Evolutionary conservation across 1,140 invertebrate species (phyloP).

Genomic region (Megathymus violae): DNA sequence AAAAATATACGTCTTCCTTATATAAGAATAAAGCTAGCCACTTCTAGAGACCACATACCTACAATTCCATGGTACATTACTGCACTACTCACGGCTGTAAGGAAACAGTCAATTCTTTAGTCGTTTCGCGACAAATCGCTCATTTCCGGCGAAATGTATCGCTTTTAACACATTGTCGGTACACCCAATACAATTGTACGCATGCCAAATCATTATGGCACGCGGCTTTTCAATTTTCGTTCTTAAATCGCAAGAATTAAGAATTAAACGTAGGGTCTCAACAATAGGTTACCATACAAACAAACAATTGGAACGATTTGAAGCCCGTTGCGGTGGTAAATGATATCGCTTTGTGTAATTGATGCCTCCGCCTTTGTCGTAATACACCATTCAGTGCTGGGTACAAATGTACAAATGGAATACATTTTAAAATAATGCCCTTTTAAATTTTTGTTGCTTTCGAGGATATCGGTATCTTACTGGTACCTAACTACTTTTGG

Average conservation of each 20-base stretch:
- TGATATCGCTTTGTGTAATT: conserved; percentile 30
- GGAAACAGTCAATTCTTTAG: conserved; percentile 25
- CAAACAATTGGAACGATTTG: conserved; percentile 24
- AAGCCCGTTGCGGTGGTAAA: conserved; percentile 25
- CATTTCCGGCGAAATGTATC: conserved; percentile 34
- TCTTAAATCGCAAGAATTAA: neutral
- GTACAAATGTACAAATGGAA: too few relatives aligned
- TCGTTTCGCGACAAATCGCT: conserved; percentile 29
- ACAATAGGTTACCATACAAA: conserved; percentile 1
- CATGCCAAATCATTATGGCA: neutral
- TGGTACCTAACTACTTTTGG: too few relatives aligned
- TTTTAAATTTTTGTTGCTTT: neutral
- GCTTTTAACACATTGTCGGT: conserved; percentile 31
- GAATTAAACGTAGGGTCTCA: neutral
- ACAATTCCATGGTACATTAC: neutral
- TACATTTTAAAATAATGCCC: conserved; percentile 2
- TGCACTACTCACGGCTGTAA: conserved; percentile 5
- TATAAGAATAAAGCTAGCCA: neutral
- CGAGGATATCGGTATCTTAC: too few relatives aligned
- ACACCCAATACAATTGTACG: conserved; percentile 26
- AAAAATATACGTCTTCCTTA: too few relatives aligned
- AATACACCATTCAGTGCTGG: neutral
- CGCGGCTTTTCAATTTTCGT: neutral
- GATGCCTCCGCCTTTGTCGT: conserved; percentile 20
- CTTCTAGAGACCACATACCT: neutral